Evolutionary conservation across 2,888 invertebrate genomes (phyloP).

Genomic region (Drosophila ezoana): DNA sequence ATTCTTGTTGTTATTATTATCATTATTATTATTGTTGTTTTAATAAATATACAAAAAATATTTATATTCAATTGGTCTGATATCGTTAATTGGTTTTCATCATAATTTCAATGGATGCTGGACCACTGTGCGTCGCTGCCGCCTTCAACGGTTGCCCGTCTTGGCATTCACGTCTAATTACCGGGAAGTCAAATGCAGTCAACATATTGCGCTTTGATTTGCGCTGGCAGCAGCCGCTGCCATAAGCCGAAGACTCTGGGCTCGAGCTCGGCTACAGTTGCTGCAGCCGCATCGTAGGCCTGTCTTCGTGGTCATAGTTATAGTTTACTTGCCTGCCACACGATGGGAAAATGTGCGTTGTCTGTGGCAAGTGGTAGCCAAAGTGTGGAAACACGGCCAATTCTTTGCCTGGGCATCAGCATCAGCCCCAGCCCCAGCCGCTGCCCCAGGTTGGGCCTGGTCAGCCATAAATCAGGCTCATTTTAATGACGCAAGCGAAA

Average conservation of each 20-base stretch:
- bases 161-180: constrained; percentile 78
- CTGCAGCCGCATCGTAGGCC: constrained; percentile 26
- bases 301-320: constrained; percentile 68
- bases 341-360: constrained; percentile 78
- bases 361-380: constrained; percentile 68
- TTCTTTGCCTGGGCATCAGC: constrained; percentile 32
- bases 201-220: constrained; percentile 81
- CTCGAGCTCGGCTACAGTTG: constrained; percentile 8
- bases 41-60: no score
- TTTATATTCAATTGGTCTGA: no score
- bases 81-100: no score
- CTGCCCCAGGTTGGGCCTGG: constrained; percentile 47
- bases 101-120: neutral
- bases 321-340: constrained; percentile 67
- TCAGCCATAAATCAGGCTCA: constrained; percentile 78
- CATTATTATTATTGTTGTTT: no score
- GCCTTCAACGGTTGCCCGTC: constrained; percentile 32
- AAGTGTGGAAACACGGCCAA: constrained; percentile 79
- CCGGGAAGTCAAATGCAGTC: constrained; percentile 82
- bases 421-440: constrained; percentile 15
- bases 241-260: constrained; percentile 3
- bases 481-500: constrained; percentile 77
- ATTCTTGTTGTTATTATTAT: no score
- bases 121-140: constrained; percentile 37
- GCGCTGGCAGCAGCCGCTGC: constrained; percentile 63